Evolutionary conservation across 2,113 vertebrate species (phyloP).

Genomic region (Charina bottae): DNA sequence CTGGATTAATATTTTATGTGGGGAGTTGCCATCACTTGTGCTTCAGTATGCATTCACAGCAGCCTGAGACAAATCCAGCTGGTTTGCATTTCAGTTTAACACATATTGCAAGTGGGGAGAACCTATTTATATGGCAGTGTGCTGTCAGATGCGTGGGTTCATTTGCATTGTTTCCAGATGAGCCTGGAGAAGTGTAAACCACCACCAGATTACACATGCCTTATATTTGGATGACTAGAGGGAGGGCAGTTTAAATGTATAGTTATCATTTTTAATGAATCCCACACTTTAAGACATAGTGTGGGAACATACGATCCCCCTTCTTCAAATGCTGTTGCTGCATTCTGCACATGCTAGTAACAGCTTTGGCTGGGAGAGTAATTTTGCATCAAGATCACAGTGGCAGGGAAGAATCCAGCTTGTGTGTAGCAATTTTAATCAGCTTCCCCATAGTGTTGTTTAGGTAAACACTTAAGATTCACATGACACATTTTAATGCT

Average conservation of each 20-base stretch:
- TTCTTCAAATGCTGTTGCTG: background rate
- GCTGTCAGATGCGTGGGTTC: background rate
- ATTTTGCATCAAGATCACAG: background rate
- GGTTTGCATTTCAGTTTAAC: background rate
- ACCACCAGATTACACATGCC: background rate
- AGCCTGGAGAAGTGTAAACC: background rate
- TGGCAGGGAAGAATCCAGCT: background rate
- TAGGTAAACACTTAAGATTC: background rate
- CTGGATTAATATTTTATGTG: background rate
- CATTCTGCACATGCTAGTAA: background rate
- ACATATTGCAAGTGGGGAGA: background rate
- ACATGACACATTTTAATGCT: background rate
- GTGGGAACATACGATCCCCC: background rate
- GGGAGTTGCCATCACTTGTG: background rate
- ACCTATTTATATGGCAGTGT: background rate
- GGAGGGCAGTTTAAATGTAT: background rate
- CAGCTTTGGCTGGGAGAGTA: too few species aligned
- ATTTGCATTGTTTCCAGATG: conserved; percentile 10
- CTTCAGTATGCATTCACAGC: background rate
- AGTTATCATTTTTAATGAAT: background rate
- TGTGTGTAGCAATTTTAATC: background rate
- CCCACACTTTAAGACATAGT: background rate
- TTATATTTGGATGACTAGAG: background rate
- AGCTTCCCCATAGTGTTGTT: background rate
- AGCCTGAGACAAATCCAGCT: background rate